Conservation (phyloP, 2,113 vertebrate genomes). For the Eubucco bourcierii region DNA sequence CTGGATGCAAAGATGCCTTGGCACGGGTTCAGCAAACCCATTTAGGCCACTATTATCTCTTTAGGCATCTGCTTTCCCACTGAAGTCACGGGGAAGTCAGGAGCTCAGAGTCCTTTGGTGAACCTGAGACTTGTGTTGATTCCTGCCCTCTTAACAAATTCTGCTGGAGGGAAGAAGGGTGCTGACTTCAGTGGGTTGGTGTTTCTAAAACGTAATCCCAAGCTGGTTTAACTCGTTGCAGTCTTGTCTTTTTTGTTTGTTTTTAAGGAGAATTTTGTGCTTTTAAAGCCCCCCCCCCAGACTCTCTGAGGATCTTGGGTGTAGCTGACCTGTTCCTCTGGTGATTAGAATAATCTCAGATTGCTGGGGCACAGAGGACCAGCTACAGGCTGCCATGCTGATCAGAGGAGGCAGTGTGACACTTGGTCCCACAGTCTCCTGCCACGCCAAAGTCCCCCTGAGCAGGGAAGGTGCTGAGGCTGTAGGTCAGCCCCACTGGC, state of each 20-base stretch:
- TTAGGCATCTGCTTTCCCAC: conserved; percentile 49
- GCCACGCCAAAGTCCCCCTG: not conserved
- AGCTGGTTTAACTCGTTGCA: conserved; percentile 6
- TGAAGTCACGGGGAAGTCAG: conserved; percentile 66
- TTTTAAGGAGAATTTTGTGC: not conserved
- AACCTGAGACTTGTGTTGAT: conserved; percentile 45
- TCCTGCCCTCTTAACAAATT: conserved; percentile 53
- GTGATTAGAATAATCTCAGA: not conserved
- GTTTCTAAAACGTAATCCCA: not conserved
- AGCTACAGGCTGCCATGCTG: not conserved
- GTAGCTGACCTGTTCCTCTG: not conserved
- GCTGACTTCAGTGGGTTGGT: conserved; percentile 44
- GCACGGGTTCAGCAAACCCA: conserved; percentile 42
- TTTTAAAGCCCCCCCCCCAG: not conserved
- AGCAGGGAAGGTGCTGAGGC: not conserved
- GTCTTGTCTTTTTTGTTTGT: not conserved
- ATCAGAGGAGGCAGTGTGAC: not conserved
- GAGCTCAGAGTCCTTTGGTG: conserved; percentile 28
- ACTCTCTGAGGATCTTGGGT: not conserved
- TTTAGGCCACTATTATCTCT: conserved; percentile 53
- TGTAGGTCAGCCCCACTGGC: not conserved
- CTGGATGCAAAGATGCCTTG: conserved; percentile 50
- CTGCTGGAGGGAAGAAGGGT: conserved; percentile 46
- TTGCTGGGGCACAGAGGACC: not conserved
- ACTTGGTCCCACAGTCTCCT: not conserved